phyloP scores from a whole-genome alignment of 2,113 vertebrate genomes.

The Perccottus glenii region DNA sequence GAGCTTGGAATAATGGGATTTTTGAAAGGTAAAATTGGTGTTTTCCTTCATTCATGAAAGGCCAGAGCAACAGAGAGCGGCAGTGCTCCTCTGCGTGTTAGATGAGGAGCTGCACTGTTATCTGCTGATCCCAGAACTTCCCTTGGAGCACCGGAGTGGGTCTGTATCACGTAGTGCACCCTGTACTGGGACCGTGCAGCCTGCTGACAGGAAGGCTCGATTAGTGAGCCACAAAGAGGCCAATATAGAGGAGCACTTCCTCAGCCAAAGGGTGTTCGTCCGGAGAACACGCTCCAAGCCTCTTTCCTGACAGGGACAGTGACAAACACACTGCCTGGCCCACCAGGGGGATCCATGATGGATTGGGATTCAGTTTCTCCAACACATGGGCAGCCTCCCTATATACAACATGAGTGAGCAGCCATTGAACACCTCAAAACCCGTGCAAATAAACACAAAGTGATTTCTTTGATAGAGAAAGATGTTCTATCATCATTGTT shows the following conservation, averaged over 20 bases:
- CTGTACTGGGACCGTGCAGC: conserved; percentile 65
- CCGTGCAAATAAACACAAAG: conserved; percentile 8
- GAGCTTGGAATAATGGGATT: conserved; percentile 42
- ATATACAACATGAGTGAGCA: conserved; percentile 13
- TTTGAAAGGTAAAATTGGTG: conserved; percentile 47
- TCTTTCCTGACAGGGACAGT: conserved; percentile 77
- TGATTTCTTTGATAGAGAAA: conserved; percentile 6
- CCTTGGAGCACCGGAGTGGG: conserved; percentile 83
- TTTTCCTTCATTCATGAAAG: conserved; percentile 63
- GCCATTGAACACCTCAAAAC: neutral
- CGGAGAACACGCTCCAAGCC: conserved; percentile 73
- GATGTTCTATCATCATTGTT: conserved; percentile 26
- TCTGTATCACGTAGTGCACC: conserved; percentile 78
- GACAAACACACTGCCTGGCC: conserved; percentile 66
- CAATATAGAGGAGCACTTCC: conserved; percentile 81
- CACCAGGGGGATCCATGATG: conserved; percentile 64
- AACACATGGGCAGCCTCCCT: conserved; percentile 37
- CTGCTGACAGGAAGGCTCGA: conserved; percentile 87
- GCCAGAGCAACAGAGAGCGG: conserved; percentile 53
- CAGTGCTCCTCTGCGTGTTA: conserved; percentile 69
- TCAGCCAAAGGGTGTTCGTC: conserved; percentile 74
- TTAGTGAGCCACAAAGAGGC: conserved; percentile 83
- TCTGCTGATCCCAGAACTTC: conserved; percentile 93
- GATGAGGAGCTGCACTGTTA: conserved; percentile 79
- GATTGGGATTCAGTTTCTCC: conserved; percentile 71